Evolutionary conservation across 2,797 vertebrate genomes (phyloP).

Genomic region (Acipenser oxyrinchus): DNA sequence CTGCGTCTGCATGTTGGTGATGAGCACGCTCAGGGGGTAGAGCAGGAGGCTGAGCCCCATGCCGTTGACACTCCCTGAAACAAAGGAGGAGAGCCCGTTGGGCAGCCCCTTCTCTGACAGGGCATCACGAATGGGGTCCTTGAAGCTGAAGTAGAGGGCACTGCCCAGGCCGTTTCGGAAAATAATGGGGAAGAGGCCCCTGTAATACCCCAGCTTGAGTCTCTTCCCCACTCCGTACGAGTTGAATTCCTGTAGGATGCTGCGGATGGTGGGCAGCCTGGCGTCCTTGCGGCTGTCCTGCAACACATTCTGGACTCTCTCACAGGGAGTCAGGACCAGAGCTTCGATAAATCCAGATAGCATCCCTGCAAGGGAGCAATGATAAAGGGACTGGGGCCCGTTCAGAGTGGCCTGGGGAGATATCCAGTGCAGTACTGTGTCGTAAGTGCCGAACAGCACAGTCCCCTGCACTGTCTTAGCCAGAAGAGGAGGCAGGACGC

Average conservation of each 20-base stretch:
- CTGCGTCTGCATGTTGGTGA: conserved; percentile 77
- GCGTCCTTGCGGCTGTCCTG: conserved; percentile 73
- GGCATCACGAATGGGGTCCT: conserved; percentile 57
- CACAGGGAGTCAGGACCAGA: conserved; percentile 70
- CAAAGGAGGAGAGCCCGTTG: conserved; percentile 57
- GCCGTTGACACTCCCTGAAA: conserved; percentile 68
- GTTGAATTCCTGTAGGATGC: conserved; percentile 57
- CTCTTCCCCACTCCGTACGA: conserved; percentile 34
- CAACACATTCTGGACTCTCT: conserved; percentile 77
- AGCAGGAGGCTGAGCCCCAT: conserved; percentile 64
- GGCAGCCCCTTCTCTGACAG: conserved; percentile 50
- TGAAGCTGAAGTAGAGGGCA: conserved; percentile 76
- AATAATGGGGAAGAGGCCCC: conserved; percentile 64
- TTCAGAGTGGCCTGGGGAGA: conserved; percentile 15
- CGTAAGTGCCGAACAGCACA: conserved; percentile 73
- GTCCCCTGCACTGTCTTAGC: conserved; percentile 72
- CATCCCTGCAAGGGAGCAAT: conserved; percentile 62
- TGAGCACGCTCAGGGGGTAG: conserved; percentile 75
- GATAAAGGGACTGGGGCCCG: conserved; percentile 23
- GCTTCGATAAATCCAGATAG: conserved; percentile 71
- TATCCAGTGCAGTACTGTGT: conserved; percentile 50
- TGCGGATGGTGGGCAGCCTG: conserved; percentile 59
- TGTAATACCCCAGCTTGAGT: conserved; percentile 60
- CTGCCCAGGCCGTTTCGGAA: conserved; percentile 70
- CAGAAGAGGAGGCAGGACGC: conserved; percentile 70